Evolutionary conservation across 2,888 invertebrate genomes (phyloP), one percentile per base, ranked within the genome.

Genomic region (Scelioninae gen. 2): DNA sequence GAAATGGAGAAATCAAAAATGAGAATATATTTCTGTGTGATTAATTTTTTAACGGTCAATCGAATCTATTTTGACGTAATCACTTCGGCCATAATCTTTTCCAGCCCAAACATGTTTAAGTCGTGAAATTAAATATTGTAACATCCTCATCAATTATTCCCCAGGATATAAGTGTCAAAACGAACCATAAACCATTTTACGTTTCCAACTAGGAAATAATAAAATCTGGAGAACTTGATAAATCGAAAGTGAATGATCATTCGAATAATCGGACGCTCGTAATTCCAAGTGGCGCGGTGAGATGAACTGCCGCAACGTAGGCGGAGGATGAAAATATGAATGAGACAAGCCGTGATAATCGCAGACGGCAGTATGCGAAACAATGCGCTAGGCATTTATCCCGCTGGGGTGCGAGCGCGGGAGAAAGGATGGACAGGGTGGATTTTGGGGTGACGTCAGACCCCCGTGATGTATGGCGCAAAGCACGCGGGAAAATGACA

Each of bases 291-390:
- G 55, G 61, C 61, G 64, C 61, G 57, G 68, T 61, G 69, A 65
- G 65, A 65, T 63, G 74, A 58, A 60, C 35, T 43, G 43, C 61
- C 45, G n/a, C n/a, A n/a, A n/a, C n/a, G 41, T 48, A 64, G 48
- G 43, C 41, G 61, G 65, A 53, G 55, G 68, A 13, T 43, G 50
- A 48, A 72, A 69, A 63, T 75, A 67, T 69, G 65, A 74, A 74
- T 67, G 67, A 71, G 69, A 67, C 63, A 71, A 71, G 73, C 72
- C 77, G 74, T 78, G 78, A 81, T 82, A 82, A 83, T 84, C 81
- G 79, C 64, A 78, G 78, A 81, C 83, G 82, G 83, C 80, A 81
- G 74, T 73, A 78, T 76, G 77, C 81, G 81, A 83, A 84, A 83
- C 83, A 84, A 84, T 84, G 82, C 81, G 76, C 78, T 71, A 75